Base-by-base conservation (phyloP, 2,888 invertebrate genomes). In the Isotomurus palustris region DNA sequence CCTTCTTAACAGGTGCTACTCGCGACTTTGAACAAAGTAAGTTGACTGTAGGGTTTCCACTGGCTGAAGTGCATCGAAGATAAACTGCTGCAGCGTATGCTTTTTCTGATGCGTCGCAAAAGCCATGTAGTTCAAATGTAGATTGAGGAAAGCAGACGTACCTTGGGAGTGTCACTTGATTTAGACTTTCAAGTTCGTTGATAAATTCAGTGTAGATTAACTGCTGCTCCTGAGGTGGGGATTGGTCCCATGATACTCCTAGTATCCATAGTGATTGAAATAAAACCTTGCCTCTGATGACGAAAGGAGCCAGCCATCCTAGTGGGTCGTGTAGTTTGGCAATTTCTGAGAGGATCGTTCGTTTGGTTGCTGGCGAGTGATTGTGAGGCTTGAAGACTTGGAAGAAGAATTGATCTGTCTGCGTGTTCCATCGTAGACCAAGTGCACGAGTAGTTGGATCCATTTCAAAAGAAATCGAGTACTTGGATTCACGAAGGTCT, bases 241-340 rank as follows among this genome's bases (percentile, higher is more conserved):
- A 10, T 6, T 71, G 65, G 53, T 72, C 72, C 73, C 72, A 72
- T 6, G 36, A 55, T 14, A 62, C 8, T 6, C 71, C 63, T 2
- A 55, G 17, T 28, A 58, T 53, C 71, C 71, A 72, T 2, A 71
- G 27, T 10, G 58, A 6, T 50, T 71, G 71, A 49, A 71, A 51
- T 2, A 72, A 56, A 3, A 66, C 50, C 49, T 72, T 73, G 21
- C 64, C 69, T 3, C 40, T 56, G 10, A 71, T 54, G 1, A 67
- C 53, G 19, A 68, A 56, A 1, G 71, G 71, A 2, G 50, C 44
- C 8, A 72, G 32, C 14, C 65, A 59, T 1, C 70, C 71, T 0
- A 71, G 43, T 1, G 71, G 72, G 48, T 73, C 72, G 47, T 69
- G 72, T 5, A 71, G 50, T 41, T 62, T 64, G 8, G 72, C 58